Evolutionary conservation across 2,888 invertebrate genomes (phyloP).

Genomic region (Scaptomyza parva): DNA sequence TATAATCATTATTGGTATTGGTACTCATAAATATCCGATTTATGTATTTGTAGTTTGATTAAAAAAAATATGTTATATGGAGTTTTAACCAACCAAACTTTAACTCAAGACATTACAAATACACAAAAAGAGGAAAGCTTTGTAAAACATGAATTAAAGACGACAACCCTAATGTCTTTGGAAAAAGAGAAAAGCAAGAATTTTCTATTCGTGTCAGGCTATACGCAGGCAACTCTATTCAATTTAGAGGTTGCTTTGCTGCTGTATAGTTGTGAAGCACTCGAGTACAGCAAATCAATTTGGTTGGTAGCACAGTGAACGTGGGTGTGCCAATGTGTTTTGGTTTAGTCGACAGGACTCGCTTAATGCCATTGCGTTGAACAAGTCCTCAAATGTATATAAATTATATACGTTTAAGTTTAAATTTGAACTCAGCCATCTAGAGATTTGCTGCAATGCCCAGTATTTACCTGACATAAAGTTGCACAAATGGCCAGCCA

Average conservation of each 20-base stretch:
- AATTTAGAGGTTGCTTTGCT: background rate
- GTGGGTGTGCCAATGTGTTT: background rate
- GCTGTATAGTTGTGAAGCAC: constrained; percentile 37
- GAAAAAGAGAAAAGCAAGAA: background rate
- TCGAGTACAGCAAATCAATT: constrained; percentile 56
- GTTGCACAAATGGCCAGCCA: background rate
- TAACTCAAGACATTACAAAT: no score
- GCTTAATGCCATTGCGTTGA: constrained; percentile 30
- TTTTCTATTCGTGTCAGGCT: background rate
- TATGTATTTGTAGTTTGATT: no score
- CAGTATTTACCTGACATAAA: background rate
- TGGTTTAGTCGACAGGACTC: constrained; percentile 9
- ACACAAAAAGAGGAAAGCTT: no score
- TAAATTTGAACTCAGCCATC: constrained; percentile 1
- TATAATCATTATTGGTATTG: no score
- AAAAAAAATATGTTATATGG: no score
- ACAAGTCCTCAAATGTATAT: constrained; percentile 20
- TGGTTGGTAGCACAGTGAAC: constrained; percentile 13
- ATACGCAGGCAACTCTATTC: background rate
- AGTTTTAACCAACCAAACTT: no score
- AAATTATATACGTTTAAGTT: constrained; percentile 5
- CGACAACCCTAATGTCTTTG: background rate
- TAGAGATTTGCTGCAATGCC: background rate
- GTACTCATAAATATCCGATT: no score
- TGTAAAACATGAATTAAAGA: no score